Evolutionary conservation across 2,113 vertebrate species (phyloP).

Genomic region (Phainopepla nitens): DNA sequence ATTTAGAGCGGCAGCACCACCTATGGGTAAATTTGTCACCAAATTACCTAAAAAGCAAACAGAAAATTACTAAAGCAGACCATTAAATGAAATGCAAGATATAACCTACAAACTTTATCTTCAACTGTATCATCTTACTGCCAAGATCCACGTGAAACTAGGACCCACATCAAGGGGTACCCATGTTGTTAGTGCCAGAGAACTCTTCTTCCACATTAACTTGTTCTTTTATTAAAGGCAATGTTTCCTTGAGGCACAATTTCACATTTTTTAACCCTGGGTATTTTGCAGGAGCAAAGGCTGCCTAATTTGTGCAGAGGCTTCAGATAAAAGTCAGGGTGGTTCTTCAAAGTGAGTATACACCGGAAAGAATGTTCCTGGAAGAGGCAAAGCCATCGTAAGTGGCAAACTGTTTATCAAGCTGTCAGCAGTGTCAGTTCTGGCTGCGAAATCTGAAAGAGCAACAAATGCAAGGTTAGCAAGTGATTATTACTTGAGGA

Average conservation of each 20-base stretch:
- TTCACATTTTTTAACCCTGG: neutral
- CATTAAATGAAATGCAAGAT: neutral
- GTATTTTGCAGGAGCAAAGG: neutral
- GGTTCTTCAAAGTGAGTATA: neutral
- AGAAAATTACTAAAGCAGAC: neutral
- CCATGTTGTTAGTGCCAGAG: no score
- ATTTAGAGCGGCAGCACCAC: slow-evolving; percentile 28
- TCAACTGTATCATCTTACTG: neutral
- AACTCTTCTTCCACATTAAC: neutral
- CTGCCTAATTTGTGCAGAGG: neutral
- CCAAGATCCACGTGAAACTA: neutral
- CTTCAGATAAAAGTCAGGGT: neutral
- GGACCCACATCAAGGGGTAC: neutral
- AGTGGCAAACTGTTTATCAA: slow-evolving; percentile 49
- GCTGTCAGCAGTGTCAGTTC: slow-evolving; percentile 36
- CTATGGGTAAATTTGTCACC: neutral
- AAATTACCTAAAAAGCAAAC: neutral
- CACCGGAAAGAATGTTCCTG: neutral
- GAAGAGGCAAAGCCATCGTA: slow-evolving; percentile 7
- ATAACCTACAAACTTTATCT: neutral
- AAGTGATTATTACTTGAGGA: slow-evolving; percentile 35
- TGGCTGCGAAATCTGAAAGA: slow-evolving; percentile 31
- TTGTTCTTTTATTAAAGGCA: neutral
- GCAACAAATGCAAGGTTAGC: slow-evolving; percentile 57
- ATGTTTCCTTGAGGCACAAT: neutral